Evolutionary conservation across 2,797 vertebrate species (phyloP).

Genomic region (Acanthornis magna): DNA sequence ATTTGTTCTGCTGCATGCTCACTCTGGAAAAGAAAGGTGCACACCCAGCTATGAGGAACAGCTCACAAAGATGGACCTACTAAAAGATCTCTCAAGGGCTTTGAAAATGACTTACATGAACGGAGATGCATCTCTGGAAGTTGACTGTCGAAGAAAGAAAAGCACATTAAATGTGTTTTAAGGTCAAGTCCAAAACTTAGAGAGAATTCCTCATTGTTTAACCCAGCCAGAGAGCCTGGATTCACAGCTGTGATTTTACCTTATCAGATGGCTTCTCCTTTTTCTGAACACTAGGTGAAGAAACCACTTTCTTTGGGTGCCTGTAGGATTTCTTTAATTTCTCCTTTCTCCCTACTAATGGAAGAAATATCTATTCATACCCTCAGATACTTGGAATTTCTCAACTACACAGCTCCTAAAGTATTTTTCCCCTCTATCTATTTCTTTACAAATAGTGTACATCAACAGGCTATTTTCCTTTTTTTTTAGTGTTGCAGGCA

Average conservation of each 20-base stretch:
- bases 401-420: background rate
- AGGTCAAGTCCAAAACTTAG: background rate
- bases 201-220: background rate
- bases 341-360: conserved; percentile 83
- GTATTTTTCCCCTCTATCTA: background rate
- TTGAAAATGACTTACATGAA: conserved; percentile 84
- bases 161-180: background rate
- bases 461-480: background rate
- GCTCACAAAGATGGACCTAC: background rate
- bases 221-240: background rate
- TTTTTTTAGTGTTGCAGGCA: background rate
- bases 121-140: conserved; percentile 86
- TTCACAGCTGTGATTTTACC: conserved; percentile 68
- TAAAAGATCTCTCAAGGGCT: background rate
- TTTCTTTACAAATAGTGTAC: background rate
- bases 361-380: background rate
- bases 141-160: conserved; percentile 70
- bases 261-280: conserved; percentile 87
- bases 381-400: background rate
- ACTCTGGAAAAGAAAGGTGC: conserved; percentile 77
- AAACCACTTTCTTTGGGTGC: conserved; percentile 87
- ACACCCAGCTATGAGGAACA: background rate
- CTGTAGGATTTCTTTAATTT: conserved; percentile 85
- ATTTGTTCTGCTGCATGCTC: conserved; percentile 92
- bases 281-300: conserved; percentile 88